Base-by-base conservation (phyloP, 1,140 invertebrate species). In the Neuroterus valhalla region DNA sequence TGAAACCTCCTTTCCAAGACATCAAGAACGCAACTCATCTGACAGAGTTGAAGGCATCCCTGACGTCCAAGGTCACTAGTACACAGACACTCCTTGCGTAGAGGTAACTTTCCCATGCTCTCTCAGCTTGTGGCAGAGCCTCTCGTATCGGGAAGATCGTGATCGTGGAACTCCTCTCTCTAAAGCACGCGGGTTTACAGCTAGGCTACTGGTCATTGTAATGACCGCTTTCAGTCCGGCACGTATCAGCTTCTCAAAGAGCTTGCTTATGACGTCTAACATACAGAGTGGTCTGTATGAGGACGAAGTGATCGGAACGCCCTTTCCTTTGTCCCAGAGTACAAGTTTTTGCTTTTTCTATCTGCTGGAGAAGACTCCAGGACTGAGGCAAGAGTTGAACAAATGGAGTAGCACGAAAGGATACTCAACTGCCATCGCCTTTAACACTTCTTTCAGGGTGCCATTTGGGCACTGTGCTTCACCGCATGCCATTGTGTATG, bases 11-110 rank as follows among this genome's bases (percentile, higher is more conserved):
- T n/a, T n/a, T n/a, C n/a, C n/a, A n/a, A n/a, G n/a, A n/a, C n/a
- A n/a, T n/a, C n/a, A n/a, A 68, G 74, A 50, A 71, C 0, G 68
- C 50, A 14, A 67, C 69, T 8, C 44, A 3, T 4, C 10, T 38
- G 26, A 5, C 11, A 44, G 43, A 72, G 67, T 14, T 14, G 19
- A 21, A n/a, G 11, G 15, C 11, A 11, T 11, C 2, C 12, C 11
- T 2, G 44, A 45, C 2, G 12, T 45, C 2, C 12, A 45, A 45
- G 11, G 44, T 45, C 44, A 45, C 44, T 3, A 45, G 8, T 2
- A 45, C 44, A 12, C 44, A 45, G 2, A 15, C 11, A 2, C 15
- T 2, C 44, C 44, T 2, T 2, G 12, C n/a, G n/a, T n/a, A n/a
- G n/a, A n/a, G n/a, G n/a, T n/a, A n/a, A n/a, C n/a, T n/a, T n/a